phyloP scores from a whole-genome alignment of 2,888 invertebrate species.

The Ecdyonurus torrentis region DNA sequence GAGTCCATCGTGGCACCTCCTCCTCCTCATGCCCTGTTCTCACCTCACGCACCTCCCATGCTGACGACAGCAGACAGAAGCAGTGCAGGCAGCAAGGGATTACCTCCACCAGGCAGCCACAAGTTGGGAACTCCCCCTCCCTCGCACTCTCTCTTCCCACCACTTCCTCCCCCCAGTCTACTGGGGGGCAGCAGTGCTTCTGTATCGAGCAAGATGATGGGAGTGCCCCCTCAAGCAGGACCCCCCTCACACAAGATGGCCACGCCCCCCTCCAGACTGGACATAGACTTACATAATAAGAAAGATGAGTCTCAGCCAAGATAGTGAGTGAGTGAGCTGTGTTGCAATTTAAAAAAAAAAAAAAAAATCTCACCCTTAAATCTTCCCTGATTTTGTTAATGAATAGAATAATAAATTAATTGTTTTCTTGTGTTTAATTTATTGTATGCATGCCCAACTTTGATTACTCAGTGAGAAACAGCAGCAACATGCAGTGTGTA shows the following conservation, averaged over 20 bases:
- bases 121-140: background rate
- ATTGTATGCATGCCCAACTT: background rate
- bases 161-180: background rate
- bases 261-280: background rate
- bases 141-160: background rate
- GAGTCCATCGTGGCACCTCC: constrained; percentile 4
- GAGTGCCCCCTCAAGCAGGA: background rate
- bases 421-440: background rate
- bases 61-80: background rate
- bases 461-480: background rate
- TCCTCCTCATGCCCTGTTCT: background rate
- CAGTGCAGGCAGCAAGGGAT: background rate
- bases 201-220: background rate
- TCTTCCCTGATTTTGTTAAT: too few species aligned
- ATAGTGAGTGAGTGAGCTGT: constrained; percentile 6
- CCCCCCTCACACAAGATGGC: background rate
- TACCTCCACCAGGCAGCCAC: background rate
- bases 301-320: constrained; percentile 8
- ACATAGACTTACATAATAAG: constrained; percentile 6
- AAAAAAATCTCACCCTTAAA: too few species aligned
- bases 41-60: background rate
- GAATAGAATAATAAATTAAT: too few species aligned
- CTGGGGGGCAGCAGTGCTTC: background rate
- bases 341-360: too few species aligned
- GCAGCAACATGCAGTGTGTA: background rate